Evolutionary conservation across 2,888 invertebrate species (phyloP).

Genomic region (Machimus rusticus): DNA sequence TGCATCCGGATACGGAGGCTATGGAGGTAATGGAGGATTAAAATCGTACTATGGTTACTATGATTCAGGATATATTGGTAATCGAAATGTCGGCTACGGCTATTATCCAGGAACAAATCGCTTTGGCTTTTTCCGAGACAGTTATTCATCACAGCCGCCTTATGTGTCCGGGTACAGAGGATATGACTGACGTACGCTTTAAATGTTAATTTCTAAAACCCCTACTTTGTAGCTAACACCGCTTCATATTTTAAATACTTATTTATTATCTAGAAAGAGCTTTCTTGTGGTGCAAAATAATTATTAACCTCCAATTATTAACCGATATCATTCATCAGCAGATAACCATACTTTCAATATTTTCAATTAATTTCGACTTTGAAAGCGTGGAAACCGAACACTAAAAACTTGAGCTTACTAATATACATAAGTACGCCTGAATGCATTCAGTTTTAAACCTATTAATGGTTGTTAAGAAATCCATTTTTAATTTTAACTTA

Average conservation of each 20-base stretch:
- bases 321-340: not conserved
- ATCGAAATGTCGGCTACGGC: conserved; percentile 68
- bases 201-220: not conserved
- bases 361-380: not conserved
- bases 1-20: conserved; percentile 62
- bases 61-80: conserved; percentile 66
- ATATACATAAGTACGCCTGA: not conserved
- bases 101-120: conserved; percentile 63
- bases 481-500: not conserved
- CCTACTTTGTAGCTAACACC: not conserved
- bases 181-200: conserved; percentile 47
- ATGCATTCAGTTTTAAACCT: not conserved
- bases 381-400: not conserved
- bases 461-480: not conserved
- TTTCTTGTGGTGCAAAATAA: not conserved
- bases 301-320: not conserved
- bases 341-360: not conserved
- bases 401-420: not conserved
- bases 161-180: conserved; percentile 49
- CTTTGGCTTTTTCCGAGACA: conserved; percentile 54
- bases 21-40: conserved; percentile 70
- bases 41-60: conserved; percentile 69
- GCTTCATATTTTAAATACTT: not conserved
- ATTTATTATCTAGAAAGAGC: not conserved
- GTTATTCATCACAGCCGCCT: conserved; percentile 39